Evolutionary conservation across 1,140 invertebrate species (phyloP), one percentile per base, ranked within the genome.

Genomic region (Polypedilum pembai): DNA sequence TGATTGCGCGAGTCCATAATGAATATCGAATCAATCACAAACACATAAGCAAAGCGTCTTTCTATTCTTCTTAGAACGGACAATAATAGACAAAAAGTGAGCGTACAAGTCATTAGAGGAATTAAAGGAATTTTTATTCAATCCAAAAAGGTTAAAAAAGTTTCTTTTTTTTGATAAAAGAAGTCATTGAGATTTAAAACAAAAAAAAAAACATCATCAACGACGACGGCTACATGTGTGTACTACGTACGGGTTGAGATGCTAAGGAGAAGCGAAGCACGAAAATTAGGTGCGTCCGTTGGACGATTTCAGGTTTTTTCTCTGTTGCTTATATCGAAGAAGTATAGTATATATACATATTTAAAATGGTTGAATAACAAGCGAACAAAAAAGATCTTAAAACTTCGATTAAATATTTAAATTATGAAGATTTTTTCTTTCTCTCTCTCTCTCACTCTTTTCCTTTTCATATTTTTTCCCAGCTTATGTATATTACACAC

Each of bases 311-410:
- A 20, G 65, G 65, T 69, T 69, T 69, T 69, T 21, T 69, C 20
- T 18, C 17, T 20, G 18, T 69, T n/a, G 15, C 20, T 69, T 20
- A 8, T 69, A 20, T 69, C 18, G 18, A 69, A 69, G 65, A 69
- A 69, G 20, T 20, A 69, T 33, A 33, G 24, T 33, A 33, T 33
- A 33, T 20, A 69, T 8, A 69, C 18, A 18, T 69, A 69, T 21
- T 69, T 21, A 69, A 69, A 69, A 69, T 69, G 65, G 65, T 69
- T 69, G 65, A 69, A 69, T 69, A 69, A 69, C 65, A 69, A 20
- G 45, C 45, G 45, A 69, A 69, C 17, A 69, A 69, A 69, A 69
- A 69, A 69, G 65, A 69, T 69, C 65, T 69, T 69, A 69, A 69
- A 21, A 69, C 20, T 18, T 69, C 65, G 65, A 69, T 69, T 20